Evolutionary conservation across 2,797 vertebrate genomes (phyloP).

Genomic region (Anolis apletophallus): DNA sequence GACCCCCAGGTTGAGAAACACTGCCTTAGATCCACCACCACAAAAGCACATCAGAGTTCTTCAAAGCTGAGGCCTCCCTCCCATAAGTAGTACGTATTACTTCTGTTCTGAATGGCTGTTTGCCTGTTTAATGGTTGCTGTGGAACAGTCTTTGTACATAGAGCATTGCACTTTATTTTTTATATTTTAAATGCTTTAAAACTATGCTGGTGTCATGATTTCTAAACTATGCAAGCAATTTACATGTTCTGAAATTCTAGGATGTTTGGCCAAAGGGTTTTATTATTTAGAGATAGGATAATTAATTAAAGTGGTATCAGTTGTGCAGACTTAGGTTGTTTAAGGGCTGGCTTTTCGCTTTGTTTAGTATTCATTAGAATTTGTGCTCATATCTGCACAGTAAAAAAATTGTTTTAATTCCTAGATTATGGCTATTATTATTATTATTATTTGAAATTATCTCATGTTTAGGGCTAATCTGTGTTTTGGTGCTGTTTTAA

Average conservation of each 20-base stretch:
- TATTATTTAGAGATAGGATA: constrained; percentile 41
- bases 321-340: constrained; percentile 34
- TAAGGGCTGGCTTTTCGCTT: constrained; percentile 36
- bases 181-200: no score
- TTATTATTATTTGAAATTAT: constrained; percentile 33
- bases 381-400: constrained; percentile 4
- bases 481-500: constrained; percentile 31
- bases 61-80: no score
- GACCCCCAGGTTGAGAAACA: no score
- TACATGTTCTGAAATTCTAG: constrained; percentile 29
- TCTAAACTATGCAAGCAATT: constrained; percentile 21
- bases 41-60: no score
- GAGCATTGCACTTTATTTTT: no score
- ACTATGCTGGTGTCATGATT: not conserved
- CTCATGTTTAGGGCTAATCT: constrained; percentile 32
- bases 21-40: no score
- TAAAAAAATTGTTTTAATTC: constrained; percentile 19
- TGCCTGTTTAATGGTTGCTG: no score
- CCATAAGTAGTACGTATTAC: no score
- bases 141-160: no score
- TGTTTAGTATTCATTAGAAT: constrained; percentile 33
- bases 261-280: constrained; percentile 14
- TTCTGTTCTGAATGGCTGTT: no score
- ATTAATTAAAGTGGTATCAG: constrained; percentile 56
- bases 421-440: constrained; percentile 41